Conservation (phyloP, 2,113 vertebrate genomes). For the Serranochromis macrocephalus region DNA sequence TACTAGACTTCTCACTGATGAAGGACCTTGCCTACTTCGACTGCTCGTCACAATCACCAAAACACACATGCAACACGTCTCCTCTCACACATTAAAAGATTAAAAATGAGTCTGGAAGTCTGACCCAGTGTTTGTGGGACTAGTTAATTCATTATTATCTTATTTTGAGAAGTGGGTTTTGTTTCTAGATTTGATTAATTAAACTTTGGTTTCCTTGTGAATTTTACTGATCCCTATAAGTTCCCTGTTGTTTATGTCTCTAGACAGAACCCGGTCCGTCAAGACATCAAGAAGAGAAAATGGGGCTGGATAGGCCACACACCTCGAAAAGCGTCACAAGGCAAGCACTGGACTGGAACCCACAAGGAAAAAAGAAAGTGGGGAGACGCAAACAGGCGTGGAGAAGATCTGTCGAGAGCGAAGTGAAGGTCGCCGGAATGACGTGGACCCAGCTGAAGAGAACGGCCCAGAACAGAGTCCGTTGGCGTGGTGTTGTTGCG, state of each 20-base stretch:
- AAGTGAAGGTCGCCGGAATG: not conserved
- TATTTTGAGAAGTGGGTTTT: not conserved
- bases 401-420: not conserved
- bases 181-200: not conserved
- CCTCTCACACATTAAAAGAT: not conserved
- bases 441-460: not conserved
- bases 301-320: not conserved
- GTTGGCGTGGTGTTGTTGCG: accelerated
- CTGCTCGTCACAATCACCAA: not conserved
- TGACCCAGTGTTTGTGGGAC: not conserved
- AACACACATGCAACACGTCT: not conserved
- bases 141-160: not conserved
- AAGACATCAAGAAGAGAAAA: not conserved
- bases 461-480: not conserved
- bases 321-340: not conserved
- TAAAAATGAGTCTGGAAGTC: not conserved
- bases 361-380: not conserved
- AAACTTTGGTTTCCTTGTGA: not conserved
- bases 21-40: not conserved
- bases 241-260: not conserved
- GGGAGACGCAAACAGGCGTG: not conserved
- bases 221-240: not conserved
- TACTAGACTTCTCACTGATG: not conserved
- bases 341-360: not conserved
- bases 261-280: not conserved